phyloP scores from a whole-genome alignment of 1,140 invertebrate species.

The Oreohelix idahoensis region DNA sequence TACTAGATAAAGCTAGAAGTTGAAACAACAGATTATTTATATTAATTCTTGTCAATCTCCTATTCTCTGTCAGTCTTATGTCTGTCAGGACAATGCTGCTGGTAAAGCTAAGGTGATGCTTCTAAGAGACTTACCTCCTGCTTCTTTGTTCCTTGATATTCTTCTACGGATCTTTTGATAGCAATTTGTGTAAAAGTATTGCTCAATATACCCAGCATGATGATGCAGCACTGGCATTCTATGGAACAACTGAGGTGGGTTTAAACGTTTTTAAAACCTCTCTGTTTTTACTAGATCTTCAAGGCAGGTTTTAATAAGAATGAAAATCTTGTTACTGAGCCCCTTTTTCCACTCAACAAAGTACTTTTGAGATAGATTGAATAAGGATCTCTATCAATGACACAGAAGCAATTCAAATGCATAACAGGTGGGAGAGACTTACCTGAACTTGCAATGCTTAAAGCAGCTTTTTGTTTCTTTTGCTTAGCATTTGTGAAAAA shows the following conservation, averaged over 20 bases:
- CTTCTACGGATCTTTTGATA: conserved; percentile 38
- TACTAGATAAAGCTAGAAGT: too few species aligned
- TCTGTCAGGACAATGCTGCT: too few species aligned
- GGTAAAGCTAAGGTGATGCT: neutral
- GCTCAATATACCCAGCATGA: conserved; percentile 16
- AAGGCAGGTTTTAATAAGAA: neutral
- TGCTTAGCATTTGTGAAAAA: too few species aligned
- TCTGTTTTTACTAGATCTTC: neutral
- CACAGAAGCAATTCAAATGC: too few species aligned
- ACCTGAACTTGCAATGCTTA: too few species aligned
- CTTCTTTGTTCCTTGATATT: conserved; percentile 16
- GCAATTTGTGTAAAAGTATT: conserved; percentile 36
- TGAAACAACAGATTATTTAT: too few species aligned
- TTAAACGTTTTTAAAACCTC: neutral
- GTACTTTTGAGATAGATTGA: neutral
- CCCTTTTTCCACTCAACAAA: conserved; percentile 2
- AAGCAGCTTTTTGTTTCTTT: too few species aligned
- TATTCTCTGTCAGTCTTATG: too few species aligned
- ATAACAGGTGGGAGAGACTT: too few species aligned
- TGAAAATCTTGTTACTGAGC: too few species aligned
- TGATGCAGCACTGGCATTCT: conserved; percentile 12
- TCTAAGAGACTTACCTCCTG: conserved; percentile 2
- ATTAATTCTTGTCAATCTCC: too few species aligned
- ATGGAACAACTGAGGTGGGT: conserved; percentile 20
- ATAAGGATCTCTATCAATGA: too few species aligned